phyloP scores from a whole-genome alignment of 2,888 invertebrate species.

The Acheta domesticus region DNA sequence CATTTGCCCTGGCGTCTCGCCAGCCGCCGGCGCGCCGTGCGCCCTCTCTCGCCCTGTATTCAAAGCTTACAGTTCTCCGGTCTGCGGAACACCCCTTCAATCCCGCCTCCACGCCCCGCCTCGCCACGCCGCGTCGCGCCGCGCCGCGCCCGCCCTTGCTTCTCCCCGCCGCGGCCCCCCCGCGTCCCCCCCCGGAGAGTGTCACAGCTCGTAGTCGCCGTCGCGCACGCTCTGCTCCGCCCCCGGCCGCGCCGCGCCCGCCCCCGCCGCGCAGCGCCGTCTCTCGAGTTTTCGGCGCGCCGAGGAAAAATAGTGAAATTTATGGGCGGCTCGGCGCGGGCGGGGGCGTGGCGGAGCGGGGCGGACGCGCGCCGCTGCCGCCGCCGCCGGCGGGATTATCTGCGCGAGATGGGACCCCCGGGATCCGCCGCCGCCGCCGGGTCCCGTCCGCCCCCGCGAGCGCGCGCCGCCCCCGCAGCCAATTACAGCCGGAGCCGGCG shows the following conservation, averaged over 20 bases:
- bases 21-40: background rate
- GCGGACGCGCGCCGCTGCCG: background rate
- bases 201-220: constrained; percentile 18
- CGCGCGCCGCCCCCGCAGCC: background rate
- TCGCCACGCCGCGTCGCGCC: background rate
- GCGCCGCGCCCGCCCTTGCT: background rate
- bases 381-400: background rate
- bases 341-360: constrained; percentile 27
- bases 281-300: constrained; percentile 31
- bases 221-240: background rate
- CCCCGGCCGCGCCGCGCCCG: background rate
- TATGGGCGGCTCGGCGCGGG: constrained; percentile 29
- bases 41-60: background rate
- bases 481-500: too few species aligned
- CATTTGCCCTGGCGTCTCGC: constrained; percentile 18
- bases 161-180: background rate
- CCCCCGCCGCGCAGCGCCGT: background rate
- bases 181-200: background rate
- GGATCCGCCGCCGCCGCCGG: background rate
- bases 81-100: constrained; percentile 1
- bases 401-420: constrained; percentile 2
- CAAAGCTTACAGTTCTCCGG: constrained; percentile 18
- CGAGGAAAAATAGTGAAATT: constrained; percentile 37
- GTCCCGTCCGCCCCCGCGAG: background rate
- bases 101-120: background rate